Evolutionary conservation across 1,140 invertebrate genomes (phyloP).

Genomic region (Drosophila willistoni): DNA sequence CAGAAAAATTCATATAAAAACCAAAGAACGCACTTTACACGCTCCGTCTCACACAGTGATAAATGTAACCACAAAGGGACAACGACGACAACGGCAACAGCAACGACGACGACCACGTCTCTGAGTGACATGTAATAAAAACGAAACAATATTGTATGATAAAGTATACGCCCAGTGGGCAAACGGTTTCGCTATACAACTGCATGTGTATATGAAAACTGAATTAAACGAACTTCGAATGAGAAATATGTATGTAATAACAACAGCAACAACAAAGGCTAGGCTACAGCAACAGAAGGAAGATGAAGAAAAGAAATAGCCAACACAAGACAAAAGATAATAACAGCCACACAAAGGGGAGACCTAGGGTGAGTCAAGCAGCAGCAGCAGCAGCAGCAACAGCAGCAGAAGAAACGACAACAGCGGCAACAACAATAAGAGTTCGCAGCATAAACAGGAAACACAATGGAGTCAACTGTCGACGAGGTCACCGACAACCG

Average conservation of each 20-base stretch:
- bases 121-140: slow-evolving; percentile 81
- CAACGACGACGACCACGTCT: slow-evolving; percentile 58
- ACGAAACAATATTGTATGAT: slow-evolving; percentile 81
- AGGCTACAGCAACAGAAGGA: slow-evolving; percentile 48
- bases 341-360: slow-evolving; percentile 55
- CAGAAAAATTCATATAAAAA: slow-evolving; percentile 71
- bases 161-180: slow-evolving; percentile 80
- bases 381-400: background rate
- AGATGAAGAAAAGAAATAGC: slow-evolving; percentile 72
- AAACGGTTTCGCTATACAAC: slow-evolving; percentile 43
- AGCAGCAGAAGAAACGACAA: slow-evolving; percentile 13
- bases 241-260: slow-evolving; percentile 64
- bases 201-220: slow-evolving; percentile 75
- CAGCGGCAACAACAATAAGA: slow-evolving; percentile 54
- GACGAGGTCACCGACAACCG: slow-evolving; percentile 70
- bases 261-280: slow-evolving; percentile 45
- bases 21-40: slow-evolving; percentile 80
- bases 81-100: slow-evolving; percentile 4
- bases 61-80: slow-evolving; percentile 42
- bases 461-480: slow-evolving; percentile 79
- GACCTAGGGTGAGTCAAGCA: slow-evolving; percentile 43
- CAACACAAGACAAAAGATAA: slow-evolving; percentile 73
- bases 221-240: slow-evolving; percentile 81
- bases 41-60: slow-evolving; percentile 53
- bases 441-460: slow-evolving; percentile 76